Base-by-base conservation (phyloP, 1,140 invertebrate genomes). In the Leptinotarsa defecta region DNA sequence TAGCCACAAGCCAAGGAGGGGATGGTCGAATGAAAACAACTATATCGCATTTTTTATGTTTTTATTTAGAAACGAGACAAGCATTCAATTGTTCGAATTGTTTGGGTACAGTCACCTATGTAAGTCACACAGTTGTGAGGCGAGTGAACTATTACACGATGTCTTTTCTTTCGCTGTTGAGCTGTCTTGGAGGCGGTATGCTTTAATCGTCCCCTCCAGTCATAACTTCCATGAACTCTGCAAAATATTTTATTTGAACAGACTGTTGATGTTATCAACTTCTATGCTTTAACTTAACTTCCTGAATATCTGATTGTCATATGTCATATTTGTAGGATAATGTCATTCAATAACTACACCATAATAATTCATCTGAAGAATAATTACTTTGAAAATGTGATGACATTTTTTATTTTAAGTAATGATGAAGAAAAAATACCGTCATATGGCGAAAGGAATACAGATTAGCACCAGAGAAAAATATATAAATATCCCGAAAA, bases 151-250 rank as follows among this genome's bases (percentile, higher is more conserved):
- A 43, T 43, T 11, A 11, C 8, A 43, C 34, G 34, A 43, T 11
- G 8, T 43, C 8, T 43, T 43, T 43, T 43, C 34, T 43, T 43
- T 43, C 34, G 34, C 34, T 43, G 34, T 11, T 43, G 8, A 43
- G 34, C 8, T 43, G 34, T 43, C 34, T 43, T 43, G 34, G 0
- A 43, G 34, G 8, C 11, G 8, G 13, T 1, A 34, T 65, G 13
- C 11, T 27, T 77, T 74, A 79, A 69, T 79, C 78, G 71, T 79
- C 78, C n/a, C 78, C 78, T 70, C 78, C 78, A 27, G 78, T 79
- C 78, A 79, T 79, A 6, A 79, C 78, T 74, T 79, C 78, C 78
- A 79, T 79, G 71, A 79, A 79, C 74, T 79, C 78, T 79, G 74
- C 4, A 79, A 76, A 75, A 72, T 48, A 57, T 57, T 57, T 17